Evolutionary conservation across 1,140 invertebrate genomes (phyloP).

Genomic region (Nymphalis io): DNA sequence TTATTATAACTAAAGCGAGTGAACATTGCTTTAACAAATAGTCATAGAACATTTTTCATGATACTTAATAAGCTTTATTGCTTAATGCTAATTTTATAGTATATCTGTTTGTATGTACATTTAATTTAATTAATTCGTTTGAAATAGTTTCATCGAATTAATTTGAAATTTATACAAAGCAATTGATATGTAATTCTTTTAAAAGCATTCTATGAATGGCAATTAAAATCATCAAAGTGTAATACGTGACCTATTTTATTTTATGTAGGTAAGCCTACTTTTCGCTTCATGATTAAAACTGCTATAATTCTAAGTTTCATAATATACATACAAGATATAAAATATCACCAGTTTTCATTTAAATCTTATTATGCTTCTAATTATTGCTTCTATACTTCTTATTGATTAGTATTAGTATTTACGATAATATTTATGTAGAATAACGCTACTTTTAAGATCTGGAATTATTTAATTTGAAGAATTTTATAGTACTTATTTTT

Average conservation of each 20-base stretch:
- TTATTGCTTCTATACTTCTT: no score
- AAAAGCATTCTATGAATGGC: constrained; percentile 5
- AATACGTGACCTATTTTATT: constrained; percentile 12
- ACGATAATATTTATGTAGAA: no score
- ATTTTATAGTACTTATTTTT: no score
- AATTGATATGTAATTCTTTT: constrained; percentile 1
- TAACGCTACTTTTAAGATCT: no score
- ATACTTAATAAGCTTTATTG: not conserved
- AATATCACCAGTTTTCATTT: not conserved
- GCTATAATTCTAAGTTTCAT: not conserved
- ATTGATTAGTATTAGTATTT: no score
- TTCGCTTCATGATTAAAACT: not conserved
- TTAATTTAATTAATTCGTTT: not conserved
- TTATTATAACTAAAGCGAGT: no score
- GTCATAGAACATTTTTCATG: not conserved
- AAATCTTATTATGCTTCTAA: not conserved
- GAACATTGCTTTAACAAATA: no score
- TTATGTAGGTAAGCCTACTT: not conserved
- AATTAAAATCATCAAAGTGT: constrained; percentile 9
- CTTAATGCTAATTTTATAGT: not conserved
- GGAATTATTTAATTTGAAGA: no score
- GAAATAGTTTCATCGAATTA: constrained; percentile 1
- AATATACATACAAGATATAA: not conserved
- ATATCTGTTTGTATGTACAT: not conserved
- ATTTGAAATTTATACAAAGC: not conserved